Percentiles rank a stretch among this genome's conserved stretches.
phyloP scores from a whole-genome alignment of 2,797 vertebrate species.

The Xenops minutus region DNA sequence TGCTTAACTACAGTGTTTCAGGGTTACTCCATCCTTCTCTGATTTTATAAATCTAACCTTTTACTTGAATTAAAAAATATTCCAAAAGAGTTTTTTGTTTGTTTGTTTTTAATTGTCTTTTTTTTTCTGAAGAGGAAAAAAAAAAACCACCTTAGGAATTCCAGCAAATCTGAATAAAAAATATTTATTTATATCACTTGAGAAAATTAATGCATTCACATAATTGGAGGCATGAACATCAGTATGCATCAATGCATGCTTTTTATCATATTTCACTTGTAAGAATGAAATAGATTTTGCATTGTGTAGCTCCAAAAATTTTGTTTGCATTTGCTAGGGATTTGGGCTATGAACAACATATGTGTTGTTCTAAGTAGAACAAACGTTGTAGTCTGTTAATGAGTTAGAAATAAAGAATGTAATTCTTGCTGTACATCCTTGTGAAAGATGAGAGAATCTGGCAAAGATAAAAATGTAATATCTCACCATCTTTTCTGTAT shows the following conservation, averaged over 20 bases:
- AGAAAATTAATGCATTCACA: background rate
- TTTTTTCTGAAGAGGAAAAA: background rate
- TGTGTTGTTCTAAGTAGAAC: background rate
- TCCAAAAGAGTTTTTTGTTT: background rate
- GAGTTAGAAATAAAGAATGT: background rate
- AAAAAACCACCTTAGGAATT: background rate
- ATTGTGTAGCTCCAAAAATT: background rate
- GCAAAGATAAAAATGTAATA: background rate
- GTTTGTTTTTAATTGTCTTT: too few species aligned
- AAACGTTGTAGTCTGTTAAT: background rate
- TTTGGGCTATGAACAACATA: background rate
- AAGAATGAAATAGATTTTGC: background rate
- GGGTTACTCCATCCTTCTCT: background rate
- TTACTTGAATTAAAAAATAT: background rate
- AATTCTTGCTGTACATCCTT: background rate
- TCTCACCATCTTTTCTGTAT: background rate
- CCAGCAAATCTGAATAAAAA: background rate
- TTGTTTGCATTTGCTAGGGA: background rate
- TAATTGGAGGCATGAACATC: background rate
- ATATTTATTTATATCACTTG: background rate
- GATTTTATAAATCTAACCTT: background rate
- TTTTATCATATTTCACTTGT: background rate
- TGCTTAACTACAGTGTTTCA: background rate
- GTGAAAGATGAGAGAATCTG: background rate
- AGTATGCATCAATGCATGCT: background rate